Base-by-base conservation (phyloP, 2,888 invertebrate species). In the Dryobota labecula region DNA sequence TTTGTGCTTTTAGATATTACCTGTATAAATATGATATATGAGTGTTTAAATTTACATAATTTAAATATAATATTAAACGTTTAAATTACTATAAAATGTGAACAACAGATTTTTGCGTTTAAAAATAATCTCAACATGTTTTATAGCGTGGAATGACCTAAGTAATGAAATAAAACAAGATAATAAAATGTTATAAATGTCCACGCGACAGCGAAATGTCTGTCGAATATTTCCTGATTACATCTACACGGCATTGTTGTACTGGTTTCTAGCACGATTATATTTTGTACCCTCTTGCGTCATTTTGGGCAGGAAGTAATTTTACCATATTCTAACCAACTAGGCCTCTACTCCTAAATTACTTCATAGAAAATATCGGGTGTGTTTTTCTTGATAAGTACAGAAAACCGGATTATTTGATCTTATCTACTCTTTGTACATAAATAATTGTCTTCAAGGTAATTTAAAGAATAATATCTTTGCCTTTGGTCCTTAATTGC, bases 231-330 rank as follows among this genome's bases (percentile, higher is more conserved):
- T 90, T 81, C 83, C 83, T 86, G 93, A 94, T 94, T 81, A 66
- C 86, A 94, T 95, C 94, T 92, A 71, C 81, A 89, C 71, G 86
- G 88, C 90, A 90, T 91, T 90, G 89, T 90, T 80, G 79, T 90
- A 89, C 92, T 86, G 88, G 92, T 92, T 93, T 89, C 87, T 90
- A 88, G 87, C 86, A 86, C 86, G 85, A 87, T 85, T 85, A 85
- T 74, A 81, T 81, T 73, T 64, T 78, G 70, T 66, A 45, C 47
- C 54, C 9, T 67, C 70, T 84, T 86, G 69, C 82, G 77, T 83
- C 82, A 83, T 76, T 72, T 53, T 56, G 76, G 68, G 54, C 72
- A 83, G 82, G 82, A 85, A 86, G 84, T 80, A 76, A 84, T 84
- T 78, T 83, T 83, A 73, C 43, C 36, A 65, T 65, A 57, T 58